phyloP scores from a whole-genome alignment of 2,113 vertebrate genomes.

The Protomyctophum bolini region DNA sequence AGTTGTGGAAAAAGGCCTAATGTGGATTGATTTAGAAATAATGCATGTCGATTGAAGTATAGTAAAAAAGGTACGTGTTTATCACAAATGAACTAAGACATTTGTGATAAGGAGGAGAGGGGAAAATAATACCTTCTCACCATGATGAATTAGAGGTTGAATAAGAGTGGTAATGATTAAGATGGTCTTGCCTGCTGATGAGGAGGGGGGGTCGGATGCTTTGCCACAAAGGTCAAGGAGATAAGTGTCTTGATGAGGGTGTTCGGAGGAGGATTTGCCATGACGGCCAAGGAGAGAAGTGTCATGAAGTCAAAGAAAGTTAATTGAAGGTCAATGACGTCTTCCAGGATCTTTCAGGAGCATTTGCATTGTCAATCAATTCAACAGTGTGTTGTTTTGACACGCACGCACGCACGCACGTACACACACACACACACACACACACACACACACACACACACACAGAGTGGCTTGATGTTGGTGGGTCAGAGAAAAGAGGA shows the following conservation, averaged over 20 bases:
- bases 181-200: neutral
- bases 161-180: neutral
- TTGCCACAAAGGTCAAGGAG: constrained; percentile 12
- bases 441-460: too few species aligned
- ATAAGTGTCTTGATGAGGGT: constrained; percentile 27
- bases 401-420: too few species aligned
- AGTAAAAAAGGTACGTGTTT: constrained; percentile 32
- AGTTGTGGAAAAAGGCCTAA: constrained; percentile 6
- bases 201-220: neutral
- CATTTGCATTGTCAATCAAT: constrained; percentile 47
- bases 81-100: constrained; percentile 28
- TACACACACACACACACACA: too few species aligned
- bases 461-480: too few species aligned
- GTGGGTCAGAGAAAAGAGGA: too few species aligned
- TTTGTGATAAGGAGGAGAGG: constrained; percentile 13
- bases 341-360: constrained; percentile 52
- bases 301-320: constrained; percentile 46
- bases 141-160: neutral
- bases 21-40: neutral
- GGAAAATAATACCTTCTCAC: neutral
- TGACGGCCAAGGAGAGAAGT: constrained; percentile 21
- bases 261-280: neutral
- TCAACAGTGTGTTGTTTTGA: constrained; percentile 14
- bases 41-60: constrained; percentile 1
- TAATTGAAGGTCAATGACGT: constrained; percentile 50